Evolutionary conservation across 1,140 invertebrate species (phyloP).

Genomic region (Drosophila rhopaloa): DNA sequence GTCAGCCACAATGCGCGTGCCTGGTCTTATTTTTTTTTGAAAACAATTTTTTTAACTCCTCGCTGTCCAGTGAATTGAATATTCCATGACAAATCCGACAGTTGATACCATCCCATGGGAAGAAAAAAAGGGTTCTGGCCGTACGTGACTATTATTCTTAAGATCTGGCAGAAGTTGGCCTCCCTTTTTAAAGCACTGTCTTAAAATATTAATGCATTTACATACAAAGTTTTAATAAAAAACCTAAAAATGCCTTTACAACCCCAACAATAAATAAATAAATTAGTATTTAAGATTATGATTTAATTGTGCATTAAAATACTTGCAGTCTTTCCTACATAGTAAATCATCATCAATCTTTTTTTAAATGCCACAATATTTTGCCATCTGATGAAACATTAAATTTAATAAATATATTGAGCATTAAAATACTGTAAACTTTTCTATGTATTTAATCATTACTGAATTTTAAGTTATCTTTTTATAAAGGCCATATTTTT

Average conservation of each 20-base stretch:
- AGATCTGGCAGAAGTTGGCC: not conserved
- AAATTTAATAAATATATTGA: no score
- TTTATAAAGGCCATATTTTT: no score
- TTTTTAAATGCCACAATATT: no score
- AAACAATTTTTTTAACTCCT: not conserved
- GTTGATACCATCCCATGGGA: slow-evolving; percentile 16
- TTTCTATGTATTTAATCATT: no score
- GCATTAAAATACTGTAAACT: no score
- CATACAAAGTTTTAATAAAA: not conserved
- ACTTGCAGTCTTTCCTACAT: no score
- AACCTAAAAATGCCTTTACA: not conserved
- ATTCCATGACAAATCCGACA: slow-evolving; percentile 37
- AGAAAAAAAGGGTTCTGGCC: not conserved
- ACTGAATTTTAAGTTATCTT: no score
- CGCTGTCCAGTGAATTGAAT: slow-evolving; percentile 35
- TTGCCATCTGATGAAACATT: no score
- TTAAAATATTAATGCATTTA: not conserved
- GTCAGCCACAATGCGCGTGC: slow-evolving; percentile 4
- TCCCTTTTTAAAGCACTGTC: not conserved
- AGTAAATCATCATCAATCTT: no score
- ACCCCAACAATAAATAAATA: not conserved
- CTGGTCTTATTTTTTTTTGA: slow-evolving; percentile 2
- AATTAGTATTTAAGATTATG: no score
- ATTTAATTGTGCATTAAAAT: no score
- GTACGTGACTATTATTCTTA: slow-evolving; percentile 27